Evolutionary conservation across 2,797 vertebrate genomes (phyloP), one percentile per base, ranked within the genome.

Genomic region (Atherinosoma microstoma): DNA sequence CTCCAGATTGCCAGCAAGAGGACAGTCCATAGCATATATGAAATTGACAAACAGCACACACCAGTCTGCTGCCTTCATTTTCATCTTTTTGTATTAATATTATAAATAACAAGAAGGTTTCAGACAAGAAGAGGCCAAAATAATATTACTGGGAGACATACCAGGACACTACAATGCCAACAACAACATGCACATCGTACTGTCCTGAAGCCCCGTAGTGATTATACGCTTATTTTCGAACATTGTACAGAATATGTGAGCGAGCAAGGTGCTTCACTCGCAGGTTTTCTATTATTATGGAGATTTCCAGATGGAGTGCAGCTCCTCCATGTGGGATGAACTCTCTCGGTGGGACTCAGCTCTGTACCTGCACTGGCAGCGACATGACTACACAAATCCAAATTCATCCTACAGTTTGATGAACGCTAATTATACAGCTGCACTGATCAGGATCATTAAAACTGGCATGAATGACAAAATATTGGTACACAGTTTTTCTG

Each of bases 1-100:
- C 74, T 87, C 76, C 70, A 91, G 78, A 89, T 87, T 80, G 75
- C 75, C 68, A 79, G 72, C 69, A 59, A 71, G 54, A 47, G 64
- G 70, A 75, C 54, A 51, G 80, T n/a, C 16, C 30, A 82, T 84
- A 76, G 24, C 22, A 54, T 64, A 71, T 49, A 35, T 59, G 42
- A 64, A 70, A 53, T 72, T 45, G 27, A 80, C 54, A 76, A 71
- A 24, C 40, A 70, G 58, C 64, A 30, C 42, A 51, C 30, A 42
- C 67, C 36, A 65, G 58, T 53, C n/a, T n/a, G 42, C 29, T 34
- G 15, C 13, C 53, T 2, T 8, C 4, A 2, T 68, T 20, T 36
- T 34, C 6, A 10, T 27, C 29, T 30, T 68, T 22, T 16, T 18
- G 10, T 58, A 38, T 24, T 30, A 13, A 38, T 45, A 24, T 56